Percentiles rank a stretch among this genome's conserved stretches.
Evolutionary conservation across 2,888 invertebrate species (phyloP).

Genomic region (Synanthedon vespiformis): DNA sequence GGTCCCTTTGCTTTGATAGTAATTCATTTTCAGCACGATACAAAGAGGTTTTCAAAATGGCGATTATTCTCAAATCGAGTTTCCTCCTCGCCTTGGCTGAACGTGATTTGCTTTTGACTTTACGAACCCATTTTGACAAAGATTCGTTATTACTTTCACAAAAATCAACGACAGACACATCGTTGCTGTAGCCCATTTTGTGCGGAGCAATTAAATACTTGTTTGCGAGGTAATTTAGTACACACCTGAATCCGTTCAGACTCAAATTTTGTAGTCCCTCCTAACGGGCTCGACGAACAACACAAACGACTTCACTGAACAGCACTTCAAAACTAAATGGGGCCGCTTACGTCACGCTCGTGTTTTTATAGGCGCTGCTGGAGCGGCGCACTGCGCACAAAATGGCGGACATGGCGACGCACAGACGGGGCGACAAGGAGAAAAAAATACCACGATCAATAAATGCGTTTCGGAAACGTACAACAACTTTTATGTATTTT

Average conservation of each 20-base stretch:
- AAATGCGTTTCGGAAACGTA: slow-evolving; percentile 1
- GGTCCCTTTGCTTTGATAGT: slow-evolving; percentile 71
- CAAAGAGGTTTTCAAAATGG: slow-evolving; percentile 73
- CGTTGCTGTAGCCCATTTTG: slow-evolving; percentile 60
- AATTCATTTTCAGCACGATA: slow-evolving; percentile 72
- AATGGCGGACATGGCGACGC: slow-evolving; percentile 36
- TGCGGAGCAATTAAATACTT: slow-evolving; percentile 18
- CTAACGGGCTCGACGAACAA: slow-evolving; percentile 30
- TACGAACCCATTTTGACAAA: slow-evolving; percentile 73
- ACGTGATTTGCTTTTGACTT: slow-evolving; percentile 73
- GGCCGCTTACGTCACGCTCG: slow-evolving; percentile 46
- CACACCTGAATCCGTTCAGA: slow-evolving; percentile 66
- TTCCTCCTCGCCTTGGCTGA: slow-evolving; percentile 68
- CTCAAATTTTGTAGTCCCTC: slow-evolving; percentile 28
- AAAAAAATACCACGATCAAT: slow-evolving; percentile 19
- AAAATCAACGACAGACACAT: slow-evolving; percentile 60
- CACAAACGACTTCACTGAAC: slow-evolving; percentile 36
- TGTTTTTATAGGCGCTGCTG: slow-evolving; percentile 35
- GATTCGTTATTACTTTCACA: slow-evolving; percentile 70
- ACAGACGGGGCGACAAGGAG: background rate
- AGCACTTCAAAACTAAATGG: slow-evolving; percentile 26
- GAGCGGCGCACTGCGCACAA: slow-evolving; percentile 29
- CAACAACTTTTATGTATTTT: background rate
- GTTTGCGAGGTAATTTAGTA: slow-evolving; percentile 45
- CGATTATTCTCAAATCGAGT: slow-evolving; percentile 74